Evolutionary conservation across 2,113 vertebrate species (phyloP), one percentile per base, ranked within the genome.

Genomic region (Trematomus loennbergii): DNA sequence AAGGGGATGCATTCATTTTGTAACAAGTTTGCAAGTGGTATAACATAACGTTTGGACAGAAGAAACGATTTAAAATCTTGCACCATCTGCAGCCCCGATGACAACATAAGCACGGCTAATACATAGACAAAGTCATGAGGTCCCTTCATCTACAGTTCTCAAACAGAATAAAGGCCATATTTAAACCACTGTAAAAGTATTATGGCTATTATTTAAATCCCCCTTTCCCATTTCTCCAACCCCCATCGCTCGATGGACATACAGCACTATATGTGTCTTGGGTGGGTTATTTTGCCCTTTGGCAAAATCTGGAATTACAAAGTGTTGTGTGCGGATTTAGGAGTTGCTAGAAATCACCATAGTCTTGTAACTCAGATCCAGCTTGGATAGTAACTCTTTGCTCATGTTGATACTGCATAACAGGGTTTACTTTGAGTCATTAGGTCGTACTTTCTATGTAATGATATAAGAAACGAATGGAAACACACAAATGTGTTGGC

Each of bases 341-440:
- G 75, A 11, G 20, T 29, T 63, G 9, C 20, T 52, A 8, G 46
- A 82, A 70, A 64, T 55, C 68, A 46, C 33, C 7, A 43, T 17
- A 50, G 29, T 22, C 53, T 22, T 53, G 18, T 59, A 17, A 59
- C 67, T 59, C 49, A 67, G 22, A 59, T 65, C 40, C 22, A 78
- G 16, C 4, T 50, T 36, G 59, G 18, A 48, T 36, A 36, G 40
- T 52, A 29, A 13, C 33, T 52, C 40, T 67, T n/a, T 29, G 48
- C 18, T 43, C 18, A 68, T 55, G 43, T 17, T 48, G 78, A 66
- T 17, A 40, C 13, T 65, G 46, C 46, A 20, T 53, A 76, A 20
- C 22, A 53, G 49, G 18, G 17, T 67, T 61, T 50, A 16, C 18
- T 48, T 22, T 45, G 22, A 52, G 6, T 36, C 65, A 72, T 72